Percentiles rank a stretch among this genome's conserved stretches.
Conservation (phyloP, 2,113 vertebrate species). For the Oxyruncus cristatus region DNA sequence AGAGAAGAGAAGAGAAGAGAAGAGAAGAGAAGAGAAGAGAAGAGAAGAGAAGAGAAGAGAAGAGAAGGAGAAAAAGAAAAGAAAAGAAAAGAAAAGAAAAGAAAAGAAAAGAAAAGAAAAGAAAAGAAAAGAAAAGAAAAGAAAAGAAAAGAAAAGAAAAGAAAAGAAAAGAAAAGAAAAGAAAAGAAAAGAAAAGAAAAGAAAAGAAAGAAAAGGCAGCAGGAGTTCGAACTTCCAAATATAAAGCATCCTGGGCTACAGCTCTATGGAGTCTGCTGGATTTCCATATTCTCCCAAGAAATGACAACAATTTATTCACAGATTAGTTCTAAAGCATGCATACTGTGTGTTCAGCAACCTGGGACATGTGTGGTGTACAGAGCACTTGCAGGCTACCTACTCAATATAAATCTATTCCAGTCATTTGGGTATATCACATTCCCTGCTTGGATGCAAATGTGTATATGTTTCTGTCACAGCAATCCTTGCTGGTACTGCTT, state of each 20-base stretch:
- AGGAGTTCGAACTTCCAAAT: not conserved
- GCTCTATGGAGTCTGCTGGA: not conserved
- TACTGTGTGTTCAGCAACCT: not conserved
- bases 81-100: not conserved
- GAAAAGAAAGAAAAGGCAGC: rapidly evolving
- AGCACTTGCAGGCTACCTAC: not conserved
- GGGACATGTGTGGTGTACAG: rapidly evolving
- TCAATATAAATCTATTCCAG: not conserved
- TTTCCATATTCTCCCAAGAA: not conserved
- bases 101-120: not conserved
- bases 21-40: not conserved
- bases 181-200: not conserved
- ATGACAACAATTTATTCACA: not conserved
- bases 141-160: not conserved
- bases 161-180: not conserved
- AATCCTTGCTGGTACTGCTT: not conserved
- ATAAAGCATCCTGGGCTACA: not conserved
- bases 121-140: not conserved
- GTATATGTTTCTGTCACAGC: not conserved
- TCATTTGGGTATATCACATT: not conserved
- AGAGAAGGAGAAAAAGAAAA: too few relatives aligned
- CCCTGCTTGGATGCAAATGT: not conserved
- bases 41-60: not conserved
- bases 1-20: not conserved
- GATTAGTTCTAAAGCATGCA: not conserved